Base-by-base conservation (phyloP, 1,140 invertebrate genomes). In the Oppia nitens region DNA sequence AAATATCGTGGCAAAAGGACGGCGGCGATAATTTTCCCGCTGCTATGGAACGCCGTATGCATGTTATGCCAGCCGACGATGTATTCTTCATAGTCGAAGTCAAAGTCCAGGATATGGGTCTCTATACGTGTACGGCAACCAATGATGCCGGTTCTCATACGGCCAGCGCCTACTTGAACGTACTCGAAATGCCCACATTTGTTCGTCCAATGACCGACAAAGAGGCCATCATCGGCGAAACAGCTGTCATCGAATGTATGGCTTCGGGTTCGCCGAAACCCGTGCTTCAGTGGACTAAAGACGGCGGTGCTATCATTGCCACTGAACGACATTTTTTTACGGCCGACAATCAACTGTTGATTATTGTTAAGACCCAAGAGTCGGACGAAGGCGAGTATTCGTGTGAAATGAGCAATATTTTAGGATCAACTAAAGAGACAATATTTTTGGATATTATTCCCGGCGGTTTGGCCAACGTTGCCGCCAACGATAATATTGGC, bases 21-120 rank as follows among this genome's bases (percentile, higher is more conserved):
- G 87, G 85, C n/a, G 87, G 84, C 0, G 85, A 86, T 69, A 85
- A 93, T 70, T 96, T 98, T 71, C 91, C 91, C 11, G 92, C 93
- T 9, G 92, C 92, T 17, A 77, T 84, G 58, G 92, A 96, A 70
- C 79, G 91, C 47, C 75, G 93, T 24, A 85, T 98, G 81, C 84
- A 88, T 69, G 86, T 94, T 32, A 88, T 90, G 78, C 83, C 85
- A 0, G 81, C 81, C 24, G 91, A 96, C 71, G 85, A 93, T 70
- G 81, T 84, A 2, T 88, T 95, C 66, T 88, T 93, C 66, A 96
- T 97, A 62, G 78, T 88, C 9, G 82, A 91, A 74, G 85, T 89
- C 6, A 89, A 89, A 71, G 77, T 80, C 0, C 78, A 77, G 40
- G 93, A 98, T 70, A 83, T 83, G 66, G 93, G 93, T 1, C 75